phyloP scores from a whole-genome alignment of 2,113 vertebrate species.

The Istiophorus platypterus region DNA sequence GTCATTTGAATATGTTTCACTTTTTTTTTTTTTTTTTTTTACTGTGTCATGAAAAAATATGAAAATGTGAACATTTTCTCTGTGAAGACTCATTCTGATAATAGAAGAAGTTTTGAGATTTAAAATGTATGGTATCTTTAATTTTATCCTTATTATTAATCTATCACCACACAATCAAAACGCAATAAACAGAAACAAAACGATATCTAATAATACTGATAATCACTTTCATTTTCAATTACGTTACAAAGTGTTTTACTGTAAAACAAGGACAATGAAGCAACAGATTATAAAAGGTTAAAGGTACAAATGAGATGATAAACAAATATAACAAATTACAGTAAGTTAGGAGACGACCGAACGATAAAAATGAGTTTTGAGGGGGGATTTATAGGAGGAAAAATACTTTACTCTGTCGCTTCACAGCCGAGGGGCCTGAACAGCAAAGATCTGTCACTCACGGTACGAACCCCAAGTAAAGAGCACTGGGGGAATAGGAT shows the following conservation, averaged over 20 bases:
- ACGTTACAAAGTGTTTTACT: neutral
- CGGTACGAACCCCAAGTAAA: neutral
- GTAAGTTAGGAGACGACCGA: neutral
- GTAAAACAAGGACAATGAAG: neutral
- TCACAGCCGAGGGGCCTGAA: neutral
- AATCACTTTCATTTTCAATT: neutral
- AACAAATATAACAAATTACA: neutral
- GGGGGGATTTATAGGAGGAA: neutral
- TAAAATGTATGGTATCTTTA: neutral
- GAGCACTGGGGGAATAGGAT: neutral
- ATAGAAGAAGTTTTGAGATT: neutral
- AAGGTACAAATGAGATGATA: neutral
- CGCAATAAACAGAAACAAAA: neutral
- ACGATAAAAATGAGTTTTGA: neutral
- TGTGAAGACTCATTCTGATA: neutral
- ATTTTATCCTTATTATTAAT: no score
- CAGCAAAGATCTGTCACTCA: neutral
- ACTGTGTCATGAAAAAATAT: conserved; percentile 18
- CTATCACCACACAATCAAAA: neutral
- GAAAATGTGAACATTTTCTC: conserved; percentile 5
- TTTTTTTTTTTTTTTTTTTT: conserved; percentile 33
- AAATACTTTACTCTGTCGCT: neutral
- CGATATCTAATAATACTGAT: neutral
- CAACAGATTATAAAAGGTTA: neutral
- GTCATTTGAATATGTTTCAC: conserved; percentile 44